Conservation (phyloP, 2,797 vertebrate genomes). For the Liasis olivaceus region DNA sequence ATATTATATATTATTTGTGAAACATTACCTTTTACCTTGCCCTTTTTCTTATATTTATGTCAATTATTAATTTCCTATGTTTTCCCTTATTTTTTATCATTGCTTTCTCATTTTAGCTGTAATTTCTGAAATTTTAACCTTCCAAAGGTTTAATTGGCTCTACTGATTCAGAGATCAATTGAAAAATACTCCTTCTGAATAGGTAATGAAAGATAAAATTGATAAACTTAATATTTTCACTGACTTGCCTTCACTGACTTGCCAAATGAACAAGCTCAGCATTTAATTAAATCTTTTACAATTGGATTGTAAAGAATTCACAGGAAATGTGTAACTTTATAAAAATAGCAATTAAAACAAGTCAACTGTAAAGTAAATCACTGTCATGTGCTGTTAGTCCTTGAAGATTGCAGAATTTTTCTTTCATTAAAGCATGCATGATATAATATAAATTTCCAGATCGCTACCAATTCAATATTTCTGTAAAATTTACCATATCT, state of each 20-base stretch:
- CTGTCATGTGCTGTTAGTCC: not conserved
- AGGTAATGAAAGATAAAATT: not conserved
- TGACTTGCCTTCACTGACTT: slow-evolving; percentile 6
- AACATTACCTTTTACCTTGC: slow-evolving; percentile 32
- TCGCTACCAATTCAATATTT: not conserved
- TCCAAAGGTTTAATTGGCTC: slow-evolving; percentile 30
- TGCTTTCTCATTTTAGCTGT: slow-evolving; percentile 40
- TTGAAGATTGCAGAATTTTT: not conserved
- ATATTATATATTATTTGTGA: slow-evolving; percentile 38
- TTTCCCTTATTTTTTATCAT: slow-evolving; percentile 48
- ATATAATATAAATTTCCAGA: not conserved
- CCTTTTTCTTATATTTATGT: slow-evolving; percentile 42
- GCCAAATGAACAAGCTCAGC: slow-evolving; percentile 6
- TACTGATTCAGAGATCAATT: not conserved
- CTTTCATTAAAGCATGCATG: not conserved
- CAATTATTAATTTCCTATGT: slow-evolving; percentile 48
- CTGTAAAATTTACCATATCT: not conserved
- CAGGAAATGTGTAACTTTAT: not conserved
- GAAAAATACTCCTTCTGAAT: not conserved
- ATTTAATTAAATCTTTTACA: not conserved
- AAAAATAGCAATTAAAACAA: not conserved
- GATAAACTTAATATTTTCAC: not conserved
- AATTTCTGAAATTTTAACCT: slow-evolving; percentile 41
- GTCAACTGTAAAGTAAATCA: not conserved
- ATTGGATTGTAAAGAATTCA: not conserved